Evolutionary conservation across 2,797 vertebrate genomes (phyloP).

Genomic region (Gadopsis bispinosus): DNA sequence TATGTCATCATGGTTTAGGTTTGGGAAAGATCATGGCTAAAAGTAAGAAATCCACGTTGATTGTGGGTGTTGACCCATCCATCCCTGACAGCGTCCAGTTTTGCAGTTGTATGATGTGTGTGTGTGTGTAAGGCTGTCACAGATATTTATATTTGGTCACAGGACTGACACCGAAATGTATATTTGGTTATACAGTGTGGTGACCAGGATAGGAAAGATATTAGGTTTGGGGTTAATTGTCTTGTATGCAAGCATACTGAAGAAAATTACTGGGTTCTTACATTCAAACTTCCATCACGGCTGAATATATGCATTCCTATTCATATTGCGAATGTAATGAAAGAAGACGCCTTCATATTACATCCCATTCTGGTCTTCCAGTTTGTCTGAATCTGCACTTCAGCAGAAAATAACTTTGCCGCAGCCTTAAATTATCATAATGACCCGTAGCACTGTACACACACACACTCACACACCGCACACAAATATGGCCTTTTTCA

Average conservation of each 20-base stretch:
- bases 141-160: slow-evolving; percentile 28
- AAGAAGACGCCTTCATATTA: slow-evolving; percentile 62
- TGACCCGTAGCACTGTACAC: slow-evolving; percentile 44
- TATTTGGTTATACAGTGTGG: slow-evolving; percentile 20
- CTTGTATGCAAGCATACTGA: slow-evolving; percentile 36
- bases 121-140: slow-evolving; percentile 15
- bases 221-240: slow-evolving; percentile 38
- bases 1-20: not conserved
- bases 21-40: not conserved
- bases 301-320: slow-evolving; percentile 65
- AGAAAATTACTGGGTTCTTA: slow-evolving; percentile 65
- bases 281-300: slow-evolving; percentile 52
- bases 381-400: slow-evolving; percentile 70
- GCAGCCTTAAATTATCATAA: slow-evolving; percentile 71
- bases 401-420: slow-evolving; percentile 75
- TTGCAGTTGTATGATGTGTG: not conserved
- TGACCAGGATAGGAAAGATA: slow-evolving; percentile 37
- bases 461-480: slow-evolving; percentile 27
- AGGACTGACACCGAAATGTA: slow-evolving; percentile 28
- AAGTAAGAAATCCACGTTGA: not conserved
- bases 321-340: slow-evolving; percentile 66
- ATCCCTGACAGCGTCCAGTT: not conserved
- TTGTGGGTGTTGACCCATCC: not conserved
- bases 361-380: slow-evolving; percentile 50
- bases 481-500: slow-evolving; percentile 56